Base-by-base conservation (phyloP, 2,113 vertebrate species). In the Proteles cristata region DNA sequence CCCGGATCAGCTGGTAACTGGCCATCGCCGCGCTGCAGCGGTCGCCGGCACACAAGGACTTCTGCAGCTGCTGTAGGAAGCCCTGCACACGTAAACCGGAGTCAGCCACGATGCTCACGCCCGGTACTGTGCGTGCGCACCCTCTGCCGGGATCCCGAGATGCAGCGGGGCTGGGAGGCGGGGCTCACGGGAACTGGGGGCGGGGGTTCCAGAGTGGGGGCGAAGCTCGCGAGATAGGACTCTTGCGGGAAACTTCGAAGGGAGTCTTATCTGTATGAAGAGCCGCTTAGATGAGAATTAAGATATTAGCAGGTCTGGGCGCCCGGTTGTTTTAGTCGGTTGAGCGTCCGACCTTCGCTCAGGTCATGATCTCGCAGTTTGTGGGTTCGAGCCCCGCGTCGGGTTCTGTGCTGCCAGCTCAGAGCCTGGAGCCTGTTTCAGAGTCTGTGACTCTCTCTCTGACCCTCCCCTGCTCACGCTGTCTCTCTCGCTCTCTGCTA, bases 41-140 rank as follows among this genome's bases (percentile, higher is more conserved):
- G 84, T 99, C 99, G 5, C 97, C 63, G 1, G 98, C 98, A 35
- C 97, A 96, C 39, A 99, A 92, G 17, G 95, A 98, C 33, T 98
- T 69, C 17, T 99, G 99, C 26, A 99, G 98, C 98, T 99, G 98
- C 0, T 98, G 94, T 16, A 99, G 97, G 3, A 69, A 96, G 1
- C 98, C 97, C 14, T n/a, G n/a, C n/a, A n/a, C n/a, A n/a, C n/a
- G n/a, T n/a, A n/a, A n/a, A n/a, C n/a, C n/a, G n/a, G n/a, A n/a
- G n/a, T n/a, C n/a, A n/a, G n/a, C n/a, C n/a, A n/a, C n/a, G n/a
- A n/a, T n/a, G n/a, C n/a, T n/a, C 0, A 12, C 0, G 4, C 0
- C 1, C 0, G 0, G 21, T 11, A 0, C 0, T 0, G 39, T 66
- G 23, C 66, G 0, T 0, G 55, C 66, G 25, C 43, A 7, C 53